phyloP scores from a whole-genome alignment of 2,113 vertebrate species.

The Mirza zaza region DNA sequence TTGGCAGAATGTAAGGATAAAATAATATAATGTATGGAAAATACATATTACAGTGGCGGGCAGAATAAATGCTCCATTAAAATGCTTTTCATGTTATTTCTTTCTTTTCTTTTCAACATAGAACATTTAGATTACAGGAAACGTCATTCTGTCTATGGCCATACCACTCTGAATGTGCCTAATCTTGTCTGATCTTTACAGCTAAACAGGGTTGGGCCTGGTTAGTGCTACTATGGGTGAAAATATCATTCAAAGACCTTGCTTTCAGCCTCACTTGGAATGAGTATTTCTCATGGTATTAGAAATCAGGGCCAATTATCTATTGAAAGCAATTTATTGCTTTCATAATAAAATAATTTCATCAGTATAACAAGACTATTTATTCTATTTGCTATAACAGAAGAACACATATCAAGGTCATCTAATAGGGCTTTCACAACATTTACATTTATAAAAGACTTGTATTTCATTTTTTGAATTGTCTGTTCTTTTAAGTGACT shows the following conservation, averaged over 20 bases:
- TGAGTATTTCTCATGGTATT: background rate
- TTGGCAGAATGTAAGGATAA: background rate
- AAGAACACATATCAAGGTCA: background rate
- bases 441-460: background rate
- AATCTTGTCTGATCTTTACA: too few species aligned
- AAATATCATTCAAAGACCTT: background rate
- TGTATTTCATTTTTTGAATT: background rate
- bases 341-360: background rate
- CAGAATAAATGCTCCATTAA: background rate
- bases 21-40: background rate
- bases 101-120: background rate
- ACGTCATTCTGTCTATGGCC: background rate
- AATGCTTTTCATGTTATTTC: background rate
- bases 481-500: background rate
- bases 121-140: background rate
- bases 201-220: too few species aligned
- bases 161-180: too few species aligned
- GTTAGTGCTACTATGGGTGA: too few species aligned
- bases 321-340: background rate
- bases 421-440: background rate
- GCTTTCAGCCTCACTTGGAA: background rate
- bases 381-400: background rate
- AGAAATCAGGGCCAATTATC: background rate
- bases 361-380: background rate
- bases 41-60: background rate